Conservation (phyloP, 2,888 invertebrate genomes). For the Meiosimyza decipiens region DNA sequence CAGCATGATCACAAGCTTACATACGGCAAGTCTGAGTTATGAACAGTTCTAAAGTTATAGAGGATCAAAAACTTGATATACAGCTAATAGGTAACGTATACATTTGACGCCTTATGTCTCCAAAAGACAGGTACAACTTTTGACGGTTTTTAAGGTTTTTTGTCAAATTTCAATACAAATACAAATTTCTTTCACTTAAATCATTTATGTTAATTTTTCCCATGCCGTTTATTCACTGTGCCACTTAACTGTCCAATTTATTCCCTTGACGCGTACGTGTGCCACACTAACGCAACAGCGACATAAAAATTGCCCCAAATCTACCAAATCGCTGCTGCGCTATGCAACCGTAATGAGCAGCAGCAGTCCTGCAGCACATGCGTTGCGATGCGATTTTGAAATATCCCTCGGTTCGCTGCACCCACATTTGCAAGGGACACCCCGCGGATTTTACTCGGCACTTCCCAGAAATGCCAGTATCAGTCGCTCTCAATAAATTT, state of each 20-base stretch:
- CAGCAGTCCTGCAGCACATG: background rate
- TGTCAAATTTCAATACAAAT: no score
- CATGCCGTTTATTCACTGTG: background rate
- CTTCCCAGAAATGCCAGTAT: slow-evolving; percentile 14
- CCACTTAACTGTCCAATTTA: slow-evolving; percentile 25
- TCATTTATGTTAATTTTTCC: background rate
- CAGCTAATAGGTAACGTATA: no score
- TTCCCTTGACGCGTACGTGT: slow-evolving; percentile 14
- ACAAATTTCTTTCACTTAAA: no score
- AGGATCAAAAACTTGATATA: no score
- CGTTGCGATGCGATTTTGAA: background rate
- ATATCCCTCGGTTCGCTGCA: background rate
- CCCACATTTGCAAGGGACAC: background rate
- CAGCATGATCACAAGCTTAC: no score
- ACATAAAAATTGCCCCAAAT: slow-evolving; percentile 14
- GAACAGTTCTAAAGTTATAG: no score
- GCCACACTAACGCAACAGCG: background rate
- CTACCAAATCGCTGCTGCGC: slow-evolving; percentile 17
- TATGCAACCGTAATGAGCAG: slow-evolving; percentile 29
- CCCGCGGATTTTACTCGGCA: slow-evolving; percentile 24
- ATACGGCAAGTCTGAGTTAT: no score
- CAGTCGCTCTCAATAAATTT: slow-evolving; percentile 34
- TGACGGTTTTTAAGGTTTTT: no score
- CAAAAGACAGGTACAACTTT: no score
- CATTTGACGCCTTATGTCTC: no score